Evolutionary conservation across 2,797 vertebrate genomes (phyloP).

Genomic region (Rallus crepitans): DNA sequence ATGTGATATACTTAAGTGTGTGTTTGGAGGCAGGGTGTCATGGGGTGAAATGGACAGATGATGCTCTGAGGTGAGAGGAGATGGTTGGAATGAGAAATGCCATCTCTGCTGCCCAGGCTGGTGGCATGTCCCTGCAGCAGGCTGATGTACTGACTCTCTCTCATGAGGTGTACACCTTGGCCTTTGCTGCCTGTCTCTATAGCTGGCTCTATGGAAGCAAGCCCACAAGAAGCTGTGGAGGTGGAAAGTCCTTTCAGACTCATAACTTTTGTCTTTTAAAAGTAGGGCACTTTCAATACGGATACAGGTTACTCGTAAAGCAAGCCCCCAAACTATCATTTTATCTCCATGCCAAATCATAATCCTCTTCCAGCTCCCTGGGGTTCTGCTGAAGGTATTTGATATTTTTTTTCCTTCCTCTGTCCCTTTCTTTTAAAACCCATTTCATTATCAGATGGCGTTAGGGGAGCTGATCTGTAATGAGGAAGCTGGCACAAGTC

Average conservation of each 20-base stretch:
- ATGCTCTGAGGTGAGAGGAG: rapidly evolving
- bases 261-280: neutral
- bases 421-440: slow-evolving; percentile 63
- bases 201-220: neutral
- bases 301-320: slow-evolving; percentile 6
- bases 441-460: slow-evolving; percentile 67
- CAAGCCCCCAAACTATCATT: neutral
- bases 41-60: rapidly evolving
- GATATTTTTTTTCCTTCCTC: slow-evolving; percentile 32
- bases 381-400: slow-evolving; percentile 43
- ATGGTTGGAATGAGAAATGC: rapidly evolving
- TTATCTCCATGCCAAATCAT: neutral
- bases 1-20: rapidly evolving
- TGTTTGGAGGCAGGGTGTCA: neutral
- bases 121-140: rapidly evolving
- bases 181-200: neutral
- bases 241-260: neutral
- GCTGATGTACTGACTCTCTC: neutral
- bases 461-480: slow-evolving; percentile 58
- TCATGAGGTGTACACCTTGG: neutral
- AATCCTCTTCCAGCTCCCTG: slow-evolving; percentile 54
- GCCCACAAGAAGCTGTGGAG: neutral
- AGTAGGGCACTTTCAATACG: neutral
- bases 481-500: slow-evolving; percentile 72
- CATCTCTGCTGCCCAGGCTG: neutral